Conservation (phyloP, 1,140 invertebrate genomes). For the Campoletis sonorensis region DNA sequence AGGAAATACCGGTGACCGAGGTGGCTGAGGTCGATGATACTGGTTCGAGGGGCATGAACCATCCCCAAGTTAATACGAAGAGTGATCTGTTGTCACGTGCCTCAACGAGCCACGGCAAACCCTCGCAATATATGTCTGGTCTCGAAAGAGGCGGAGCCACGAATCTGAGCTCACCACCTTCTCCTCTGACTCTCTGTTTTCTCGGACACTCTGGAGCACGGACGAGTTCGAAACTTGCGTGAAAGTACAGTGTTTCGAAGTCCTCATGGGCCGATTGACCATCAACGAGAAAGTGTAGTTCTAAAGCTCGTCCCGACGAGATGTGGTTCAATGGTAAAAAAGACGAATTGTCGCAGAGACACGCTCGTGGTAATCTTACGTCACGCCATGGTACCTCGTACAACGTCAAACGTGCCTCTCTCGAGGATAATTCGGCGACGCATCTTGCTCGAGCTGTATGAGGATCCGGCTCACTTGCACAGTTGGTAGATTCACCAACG, state of each 20-base stretch:
- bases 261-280: slow-evolving; percentile 83
- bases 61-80: slow-evolving; percentile 86
- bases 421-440: slow-evolving; percentile 76
- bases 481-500: slow-evolving; percentile 81
- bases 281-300: slow-evolving; percentile 81
- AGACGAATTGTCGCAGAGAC: slow-evolving; percentile 84
- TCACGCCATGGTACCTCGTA: slow-evolving; percentile 83
- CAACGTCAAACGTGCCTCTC: slow-evolving; percentile 79
- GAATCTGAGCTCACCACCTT: slow-evolving; percentile 79
- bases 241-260: slow-evolving; percentile 83
- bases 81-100: slow-evolving; percentile 85
- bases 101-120: slow-evolving; percentile 85
- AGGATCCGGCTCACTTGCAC: slow-evolving; percentile 83
- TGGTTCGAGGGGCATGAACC: slow-evolving; percentile 74
- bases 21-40: slow-evolving; percentile 67
- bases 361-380: slow-evolving; percentile 80
- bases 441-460: slow-evolving; percentile 82
- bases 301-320: slow-evolving; percentile 80
- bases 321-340: slow-evolving; percentile 80
- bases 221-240: slow-evolving; percentile 82
- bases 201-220: slow-evolving; percentile 81
- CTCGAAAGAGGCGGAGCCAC: slow-evolving; percentile 79
- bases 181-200: slow-evolving; percentile 80
- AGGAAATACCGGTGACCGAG: slow-evolving; percentile 75
- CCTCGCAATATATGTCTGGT: slow-evolving; percentile 82